Base-by-base conservation (phyloP, 2,888 invertebrate genomes). In the Eristalis intricaria region DNA sequence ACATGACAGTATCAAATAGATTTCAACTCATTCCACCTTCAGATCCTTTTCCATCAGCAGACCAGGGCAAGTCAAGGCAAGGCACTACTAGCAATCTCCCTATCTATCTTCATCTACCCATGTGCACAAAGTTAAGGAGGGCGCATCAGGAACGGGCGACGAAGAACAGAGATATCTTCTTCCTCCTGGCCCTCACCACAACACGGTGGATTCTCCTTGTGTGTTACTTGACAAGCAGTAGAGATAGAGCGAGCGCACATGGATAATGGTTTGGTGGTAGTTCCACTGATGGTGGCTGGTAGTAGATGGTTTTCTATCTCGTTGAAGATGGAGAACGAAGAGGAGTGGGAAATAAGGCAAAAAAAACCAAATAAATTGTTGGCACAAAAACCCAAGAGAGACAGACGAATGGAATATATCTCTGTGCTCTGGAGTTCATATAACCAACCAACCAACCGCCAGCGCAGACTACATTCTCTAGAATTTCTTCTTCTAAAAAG, bases 1-100 rank as follows among this genome's bases (percentile, higher is more conserved):
- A 77, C 71, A 83, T 83, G 83, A 77, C 76, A 85, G 85, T 82
- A 76, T 68, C 73, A 68, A 82, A 85, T 85, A 77, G 77, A 69
- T 85, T 86, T 69, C 50, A 74, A 19, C 74, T 56, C 78, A 78
- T 58, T 74, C 74, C 66, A 63, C 38, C 43, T 11, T 15, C 19
- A 50, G 50, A 50, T 61, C 4, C 73, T 60, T 38, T 38, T 43
- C 66, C 56, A 19, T 65, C 38, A 64, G 58, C 63, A 50, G 50
- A 50, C 50, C 43, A 43, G 10, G 23, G n/a, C 43, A 23, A 73
- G 19, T 22, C 64, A 35, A 50, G 50, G n/a, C 50, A 50, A 50
- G 50, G 50, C 50, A 50, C 50, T 19, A 50, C 50, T 50, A 50
- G 19, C 50, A 50, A 50, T 50, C 40, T 71, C 29, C 76, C 13